A percentile compares a stretch with the other conserved stretches of the same genome.
These are phyloP conservation scores for Pseudolycoriella hygida DNA, from an alignment of 2,888 invertebrate species.

Conservation along the genomic window DNA sequence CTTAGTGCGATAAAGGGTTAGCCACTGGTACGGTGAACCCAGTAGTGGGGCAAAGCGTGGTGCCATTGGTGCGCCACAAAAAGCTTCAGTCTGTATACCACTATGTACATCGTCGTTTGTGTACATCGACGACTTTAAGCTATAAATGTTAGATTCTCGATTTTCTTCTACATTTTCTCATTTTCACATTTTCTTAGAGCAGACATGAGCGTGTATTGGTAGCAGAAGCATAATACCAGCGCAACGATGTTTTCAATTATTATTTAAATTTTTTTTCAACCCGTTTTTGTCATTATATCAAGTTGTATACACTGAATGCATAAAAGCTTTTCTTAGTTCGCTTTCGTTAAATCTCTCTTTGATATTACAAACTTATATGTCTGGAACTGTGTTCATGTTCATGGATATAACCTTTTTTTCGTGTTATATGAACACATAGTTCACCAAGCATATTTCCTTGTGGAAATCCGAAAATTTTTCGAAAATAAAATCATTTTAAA, in stretches of 20 bases:
- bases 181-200: not conserved
- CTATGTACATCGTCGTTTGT: slow-evolving; percentile 1
- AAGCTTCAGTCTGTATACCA: slow-evolving; percentile 18
- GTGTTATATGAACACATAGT: no score
- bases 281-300: no score
- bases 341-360: slow-evolving; percentile 1
- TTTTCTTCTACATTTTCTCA: not conserved
- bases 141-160: slow-evolving; percentile 1
- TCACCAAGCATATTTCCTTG: no score
- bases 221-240: no score
- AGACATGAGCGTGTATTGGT: no score
- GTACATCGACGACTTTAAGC: slow-evolving; percentile 4
- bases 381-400: no score
- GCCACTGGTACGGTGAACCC: slow-evolving; percentile 25
- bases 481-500: no score
- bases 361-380: not conserved
- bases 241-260: no score
- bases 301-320: no score
- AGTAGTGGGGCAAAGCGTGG: slow-evolving; percentile 28
- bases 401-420: no score
- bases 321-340: slow-evolving; percentile 6
- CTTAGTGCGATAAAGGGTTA: slow-evolving; percentile 33
- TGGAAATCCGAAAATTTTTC: no score
- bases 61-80: slow-evolving; percentile 32
- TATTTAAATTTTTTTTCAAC: no score